Conservation (phyloP, 2,888 invertebrate species). For the Antheraea yamamai region DNA sequence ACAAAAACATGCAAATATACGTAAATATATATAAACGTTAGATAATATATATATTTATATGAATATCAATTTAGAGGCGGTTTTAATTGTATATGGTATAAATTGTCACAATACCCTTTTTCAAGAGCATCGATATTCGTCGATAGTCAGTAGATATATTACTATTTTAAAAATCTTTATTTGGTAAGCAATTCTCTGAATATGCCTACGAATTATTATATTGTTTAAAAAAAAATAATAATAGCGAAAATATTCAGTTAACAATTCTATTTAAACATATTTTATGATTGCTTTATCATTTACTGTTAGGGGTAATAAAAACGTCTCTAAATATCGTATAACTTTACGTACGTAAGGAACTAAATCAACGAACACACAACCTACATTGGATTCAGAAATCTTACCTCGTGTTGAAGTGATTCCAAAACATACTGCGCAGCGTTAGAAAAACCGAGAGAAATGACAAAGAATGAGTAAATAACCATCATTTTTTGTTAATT, state of each 20-base stretch:
- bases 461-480: constrained; percentile 80
- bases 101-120: background rate
- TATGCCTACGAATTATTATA: too few species aligned
- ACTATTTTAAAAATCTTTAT: too few species aligned
- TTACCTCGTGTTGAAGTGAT: constrained; percentile 99
- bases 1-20: constrained; percentile 40
- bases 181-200: too few species aligned
- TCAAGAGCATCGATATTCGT: background rate
- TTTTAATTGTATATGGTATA: constrained; percentile 10
- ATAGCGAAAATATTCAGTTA: too few species aligned
- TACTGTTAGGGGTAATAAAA: constrained; percentile 8
- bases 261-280: too few species aligned
- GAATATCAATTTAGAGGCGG: constrained; percentile 17
- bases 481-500: constrained; percentile 64
- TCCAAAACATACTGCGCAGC: constrained; percentile 99
- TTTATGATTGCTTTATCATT: too few species aligned
- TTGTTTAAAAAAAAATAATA: too few species aligned
- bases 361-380: constrained; percentile 48
- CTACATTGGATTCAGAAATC: constrained; percentile 73
- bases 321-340: constrained; percentile 13
- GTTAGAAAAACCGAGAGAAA: constrained; percentile 87
- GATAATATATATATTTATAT: constrained; percentile 11
- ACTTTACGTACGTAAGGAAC: constrained; percentile 23
- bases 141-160: background rate
- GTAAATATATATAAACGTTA: constrained; percentile 31